Evolutionary conservation across 2,888 invertebrate genomes (phyloP).

Genomic region (Hirtodrosophila alboralis): DNA sequence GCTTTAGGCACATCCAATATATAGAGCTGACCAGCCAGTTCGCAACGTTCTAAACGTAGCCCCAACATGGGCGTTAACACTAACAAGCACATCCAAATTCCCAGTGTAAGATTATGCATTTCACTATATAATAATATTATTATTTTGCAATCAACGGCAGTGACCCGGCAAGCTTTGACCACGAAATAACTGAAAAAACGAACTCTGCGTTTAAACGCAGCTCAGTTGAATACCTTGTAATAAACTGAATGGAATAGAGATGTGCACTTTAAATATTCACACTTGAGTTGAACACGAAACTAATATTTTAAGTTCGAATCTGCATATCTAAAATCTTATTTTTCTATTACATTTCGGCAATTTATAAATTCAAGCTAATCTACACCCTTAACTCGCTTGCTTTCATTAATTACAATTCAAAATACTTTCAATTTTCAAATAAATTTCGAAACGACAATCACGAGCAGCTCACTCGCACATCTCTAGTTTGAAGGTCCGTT

Average conservation of each 20-base stretch:
- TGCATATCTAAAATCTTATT: too few species aligned
- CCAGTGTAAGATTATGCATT: conserved; percentile 28
- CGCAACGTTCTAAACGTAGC: conserved; percentile 73
- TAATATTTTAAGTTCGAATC: too few species aligned
- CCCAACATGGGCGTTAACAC: conserved; percentile 19
- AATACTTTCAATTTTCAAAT: background rate
- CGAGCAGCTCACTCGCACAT: conserved; percentile 17
- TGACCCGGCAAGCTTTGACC: conserved; percentile 18
- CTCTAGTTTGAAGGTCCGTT: conserved; percentile 53
- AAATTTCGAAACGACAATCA: background rate
- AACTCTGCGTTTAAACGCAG: conserved; percentile 8
- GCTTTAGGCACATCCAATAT: conserved; percentile 81
- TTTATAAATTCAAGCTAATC: too few species aligned
- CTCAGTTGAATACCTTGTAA: conserved; percentile 16
- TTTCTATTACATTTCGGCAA: too few species aligned
- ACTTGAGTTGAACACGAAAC: too few species aligned
- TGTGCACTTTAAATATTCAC: conserved; percentile 12
- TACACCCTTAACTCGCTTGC: too few species aligned
- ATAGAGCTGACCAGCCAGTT: conserved; percentile 77
- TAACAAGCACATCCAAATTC: conserved; percentile 19
- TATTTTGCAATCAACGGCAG: conserved; percentile 11
- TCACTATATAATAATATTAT: conserved; percentile 1
- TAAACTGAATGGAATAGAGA: conserved; percentile 34
- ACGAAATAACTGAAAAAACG: conserved; percentile 26
- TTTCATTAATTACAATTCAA: background rate